Percentiles rank a stretch among this genome's conserved stretches.
These are phyloP conservation scores for Cheilosia vulpina DNA, from an alignment of 2,888 invertebrate species.

Conservation along the genomic window DNA sequence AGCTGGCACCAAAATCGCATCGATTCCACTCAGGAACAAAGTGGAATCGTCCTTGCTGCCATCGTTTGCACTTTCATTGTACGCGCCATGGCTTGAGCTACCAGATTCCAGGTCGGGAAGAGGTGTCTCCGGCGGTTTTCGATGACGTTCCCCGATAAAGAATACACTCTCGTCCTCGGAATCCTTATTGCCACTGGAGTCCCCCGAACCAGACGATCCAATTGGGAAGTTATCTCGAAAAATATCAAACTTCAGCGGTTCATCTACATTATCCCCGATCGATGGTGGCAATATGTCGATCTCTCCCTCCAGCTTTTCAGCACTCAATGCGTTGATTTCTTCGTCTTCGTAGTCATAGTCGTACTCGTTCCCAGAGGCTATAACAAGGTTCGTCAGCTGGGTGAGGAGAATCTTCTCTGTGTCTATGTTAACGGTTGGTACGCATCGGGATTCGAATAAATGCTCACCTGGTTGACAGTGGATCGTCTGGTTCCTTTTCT, in stretches of 20 bases:
- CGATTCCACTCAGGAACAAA: conserved; percentile 77
- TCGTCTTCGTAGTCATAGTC: conserved; percentile 79
- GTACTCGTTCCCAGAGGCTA: conserved; percentile 77
- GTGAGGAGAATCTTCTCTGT: conserved; percentile 77
- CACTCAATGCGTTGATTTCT: conserved; percentile 48
- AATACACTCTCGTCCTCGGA: conserved; percentile 67
- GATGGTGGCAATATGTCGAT: conserved; percentile 28
- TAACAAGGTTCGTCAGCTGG: conserved; percentile 77
- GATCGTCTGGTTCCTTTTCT: conserved; percentile 62
- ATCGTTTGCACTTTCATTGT: conserved; percentile 21
- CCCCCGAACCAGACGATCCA: conserved; percentile 65
- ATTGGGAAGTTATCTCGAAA: conserved; percentile 81
- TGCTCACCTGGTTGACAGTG: conserved; percentile 80
- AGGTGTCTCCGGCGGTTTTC: conserved; percentile 20
- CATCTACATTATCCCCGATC: conserved; percentile 76
- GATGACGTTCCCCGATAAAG: conserved; percentile 65
- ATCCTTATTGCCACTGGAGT: conserved; percentile 54
- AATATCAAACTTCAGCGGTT: conserved; percentile 82
- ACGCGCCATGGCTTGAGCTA: conserved; percentile 28
- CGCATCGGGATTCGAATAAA: conserved; percentile 80
- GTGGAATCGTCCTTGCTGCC: conserved; percentile 36
- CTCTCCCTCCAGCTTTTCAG: conserved; percentile 54
- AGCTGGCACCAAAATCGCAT: conserved; percentile 81
- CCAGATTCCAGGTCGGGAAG: conserved; percentile 51
- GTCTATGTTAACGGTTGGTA: conserved; percentile 81